phyloP scores from a whole-genome alignment of 2,888 invertebrate species.

The Lymantria dispar region DNA sequence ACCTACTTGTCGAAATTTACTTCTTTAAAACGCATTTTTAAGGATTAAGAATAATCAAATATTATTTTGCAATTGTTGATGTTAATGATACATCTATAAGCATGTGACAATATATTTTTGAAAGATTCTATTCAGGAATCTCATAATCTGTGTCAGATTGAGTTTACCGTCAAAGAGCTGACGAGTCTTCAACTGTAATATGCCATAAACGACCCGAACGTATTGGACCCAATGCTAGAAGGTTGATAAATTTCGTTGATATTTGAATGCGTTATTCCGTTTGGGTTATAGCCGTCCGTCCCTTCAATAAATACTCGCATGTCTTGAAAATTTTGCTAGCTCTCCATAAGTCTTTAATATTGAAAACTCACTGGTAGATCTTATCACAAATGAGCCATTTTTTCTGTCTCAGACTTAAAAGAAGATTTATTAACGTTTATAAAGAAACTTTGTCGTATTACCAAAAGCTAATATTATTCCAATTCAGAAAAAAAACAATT shows the following conservation, averaged over 20 bases:
- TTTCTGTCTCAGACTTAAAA: conserved; percentile 33
- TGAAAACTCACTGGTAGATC: conserved; percentile 49
- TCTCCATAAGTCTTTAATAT: conserved; percentile 58
- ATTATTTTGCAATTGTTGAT: too few relatives aligned
- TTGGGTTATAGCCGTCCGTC: conserved; percentile 59
- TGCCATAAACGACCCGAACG: conserved; percentile 76
- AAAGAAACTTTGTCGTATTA: conserved; percentile 55
- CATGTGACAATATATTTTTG: conserved; percentile 60
- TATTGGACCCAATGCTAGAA: conserved; percentile 70
- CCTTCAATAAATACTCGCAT: conserved; percentile 63
- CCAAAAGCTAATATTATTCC: conserved; percentile 67
- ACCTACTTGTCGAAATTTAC: too few relatives aligned
- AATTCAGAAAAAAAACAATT: conserved; percentile 69
- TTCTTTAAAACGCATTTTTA: too few relatives aligned
- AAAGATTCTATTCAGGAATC: conserved; percentile 57
- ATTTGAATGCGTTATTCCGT: conserved; percentile 77
- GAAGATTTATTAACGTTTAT: conserved; percentile 57
- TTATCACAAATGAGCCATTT: conserved; percentile 40
- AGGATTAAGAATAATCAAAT: too few relatives aligned
- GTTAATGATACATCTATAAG: too few relatives aligned
- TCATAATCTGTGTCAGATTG: conserved; percentile 78
- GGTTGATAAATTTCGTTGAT: conserved; percentile 78
- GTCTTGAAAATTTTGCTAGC: conserved; percentile 52
- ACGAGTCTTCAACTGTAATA: conserved; percentile 74
- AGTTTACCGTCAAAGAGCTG: conserved; percentile 75